Conservation (phyloP, 2,888 invertebrate species). For the Malthinus flaveolus region DNA sequence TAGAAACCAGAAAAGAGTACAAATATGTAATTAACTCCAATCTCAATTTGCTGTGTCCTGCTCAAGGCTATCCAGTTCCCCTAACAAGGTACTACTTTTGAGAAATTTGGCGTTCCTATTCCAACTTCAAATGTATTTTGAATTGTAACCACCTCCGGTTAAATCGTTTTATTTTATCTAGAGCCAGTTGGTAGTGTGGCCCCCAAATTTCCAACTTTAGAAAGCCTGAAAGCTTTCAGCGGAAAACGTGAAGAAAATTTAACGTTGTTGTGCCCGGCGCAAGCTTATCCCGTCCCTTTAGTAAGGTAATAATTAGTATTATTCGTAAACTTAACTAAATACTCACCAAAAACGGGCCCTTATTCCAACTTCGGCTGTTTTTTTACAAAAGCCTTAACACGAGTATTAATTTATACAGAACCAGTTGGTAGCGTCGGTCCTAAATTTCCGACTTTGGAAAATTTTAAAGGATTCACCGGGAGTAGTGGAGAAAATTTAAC, state of each 20-base stretch:
- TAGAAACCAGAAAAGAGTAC: slow-evolving; percentile 65
- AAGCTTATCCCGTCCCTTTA: slow-evolving; percentile 71
- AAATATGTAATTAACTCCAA: slow-evolving; percentile 56
- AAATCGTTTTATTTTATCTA: slow-evolving; percentile 28
- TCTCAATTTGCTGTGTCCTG: slow-evolving; percentile 65
- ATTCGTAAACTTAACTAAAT: too few relatives aligned
- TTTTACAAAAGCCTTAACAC: not conserved
- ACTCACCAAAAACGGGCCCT: not conserved
- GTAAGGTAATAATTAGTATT: slow-evolving; percentile 63
- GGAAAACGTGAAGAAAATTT: slow-evolving; percentile 37
- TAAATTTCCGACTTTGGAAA: slow-evolving; percentile 56
- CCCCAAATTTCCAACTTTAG: slow-evolving; percentile 60
- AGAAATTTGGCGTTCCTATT: slow-evolving; percentile 42
- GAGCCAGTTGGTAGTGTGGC: slow-evolving; percentile 63
- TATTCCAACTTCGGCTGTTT: not conserved
- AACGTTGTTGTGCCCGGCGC: slow-evolving; percentile 67
- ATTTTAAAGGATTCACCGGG: slow-evolving; percentile 26
- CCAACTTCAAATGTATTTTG: slow-evolving; percentile 47
- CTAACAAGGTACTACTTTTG: slow-evolving; percentile 55
- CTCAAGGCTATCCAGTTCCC: slow-evolving; percentile 68
- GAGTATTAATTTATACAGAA: slow-evolving; percentile 41
- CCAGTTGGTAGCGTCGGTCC: slow-evolving; percentile 65
- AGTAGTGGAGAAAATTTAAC: slow-evolving; percentile 48
- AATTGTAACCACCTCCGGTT: not conserved
- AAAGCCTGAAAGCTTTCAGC: slow-evolving; percentile 34